phyloP scores from a whole-genome alignment of 2,888 invertebrate species.

The Nasonia oneida region DNA sequence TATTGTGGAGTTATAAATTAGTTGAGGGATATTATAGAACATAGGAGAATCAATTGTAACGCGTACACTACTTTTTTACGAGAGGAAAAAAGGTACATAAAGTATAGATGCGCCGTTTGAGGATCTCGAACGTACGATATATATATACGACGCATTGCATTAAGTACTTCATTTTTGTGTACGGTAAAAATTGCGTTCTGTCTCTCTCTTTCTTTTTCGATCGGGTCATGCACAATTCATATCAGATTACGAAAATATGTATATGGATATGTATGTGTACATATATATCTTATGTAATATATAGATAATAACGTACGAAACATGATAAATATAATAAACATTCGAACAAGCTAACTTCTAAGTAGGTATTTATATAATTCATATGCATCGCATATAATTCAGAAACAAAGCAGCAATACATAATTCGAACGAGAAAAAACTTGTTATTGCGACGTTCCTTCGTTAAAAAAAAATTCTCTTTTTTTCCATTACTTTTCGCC shows the following conservation, averaged over 20 bases:
- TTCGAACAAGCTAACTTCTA: conserved; percentile 33
- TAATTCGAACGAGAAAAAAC: neutral
- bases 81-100: neutral
- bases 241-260: neutral
- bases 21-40: no score
- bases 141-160: neutral
- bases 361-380: conserved; percentile 18
- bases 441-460: conserved; percentile 47
- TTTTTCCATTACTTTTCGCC: neutral
- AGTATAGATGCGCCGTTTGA: neutral
- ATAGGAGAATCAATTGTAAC: no score
- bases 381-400: neutral
- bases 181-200: neutral
- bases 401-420: neutral
- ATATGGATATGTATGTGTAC: neutral
- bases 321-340: conserved; percentile 18
- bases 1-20: no score
- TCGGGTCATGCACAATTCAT: conserved; percentile 15
- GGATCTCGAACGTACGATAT: neutral
- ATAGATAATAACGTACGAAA: neutral
- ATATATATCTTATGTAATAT: neutral
- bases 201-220: neutral
- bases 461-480: neutral
- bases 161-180: neutral
- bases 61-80: no score